Base-by-base conservation (phyloP, 2,797 vertebrate genomes). In the Acropternis orthonyx region DNA sequence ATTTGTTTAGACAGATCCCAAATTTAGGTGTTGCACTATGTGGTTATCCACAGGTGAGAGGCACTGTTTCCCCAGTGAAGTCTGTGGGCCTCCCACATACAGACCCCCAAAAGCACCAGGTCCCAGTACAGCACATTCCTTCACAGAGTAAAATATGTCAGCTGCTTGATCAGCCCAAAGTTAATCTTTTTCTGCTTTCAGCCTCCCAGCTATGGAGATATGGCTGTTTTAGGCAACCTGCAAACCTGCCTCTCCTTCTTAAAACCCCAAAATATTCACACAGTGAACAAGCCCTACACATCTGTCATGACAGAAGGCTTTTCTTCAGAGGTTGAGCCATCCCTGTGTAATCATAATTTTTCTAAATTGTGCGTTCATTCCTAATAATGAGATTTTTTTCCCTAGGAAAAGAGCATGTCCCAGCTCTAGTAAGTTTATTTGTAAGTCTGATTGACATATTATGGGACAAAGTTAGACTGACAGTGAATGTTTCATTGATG, bases 401-500 rank as follows among this genome's bases (percentile, higher is more conserved):
- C 52, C 41, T 39, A 46, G 77, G 67, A 93, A 96, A 88, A 86
- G 0, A 2, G 26, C 20, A 17, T 27, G 52, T 94, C 75, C 68
- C 46, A 51, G 44, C 46, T 82, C 78, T 23, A 28, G 61, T 28
- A 69, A 86, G 76, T 96, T 95, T 93, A 74, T 95, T 95, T 85
- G 26, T 68, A 80, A 72, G 69, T 74, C 95, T 96, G 95, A 97
- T 80, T 94, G 95, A 96, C 85, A 16, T 62, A 88, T 81, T 94
- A 86, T 90, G 92, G 89, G 94, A 55, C 2, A 16, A 82, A 94
- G 85, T 95, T 89, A 83, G 93, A 91, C 89, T 93, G 94, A 91
- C 95, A 94, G 85, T 39, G 91, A 94, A 73, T 65, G 72, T 92
- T 95, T 87, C 89, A 75, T 51, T 95, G 95, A 96, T 94, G 96